Evolutionary conservation across 1,140 invertebrate species (phyloP), one percentile per base, ranked within the genome.

Genomic region (Drosophila ambigua): DNA sequence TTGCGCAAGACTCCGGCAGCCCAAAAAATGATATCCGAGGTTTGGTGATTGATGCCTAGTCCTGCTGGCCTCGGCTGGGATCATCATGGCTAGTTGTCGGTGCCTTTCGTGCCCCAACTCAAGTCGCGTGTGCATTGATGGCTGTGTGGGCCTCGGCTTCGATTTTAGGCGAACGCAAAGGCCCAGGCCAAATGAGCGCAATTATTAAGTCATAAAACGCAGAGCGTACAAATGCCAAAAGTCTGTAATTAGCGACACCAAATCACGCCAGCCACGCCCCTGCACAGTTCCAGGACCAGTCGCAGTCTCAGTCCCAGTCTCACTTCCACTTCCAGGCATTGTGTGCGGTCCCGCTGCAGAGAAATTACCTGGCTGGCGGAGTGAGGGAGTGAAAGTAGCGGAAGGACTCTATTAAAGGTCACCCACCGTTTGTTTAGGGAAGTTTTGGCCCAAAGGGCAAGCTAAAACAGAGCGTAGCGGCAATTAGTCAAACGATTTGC

Each of bases 221-320:
- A 58, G 66, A 72, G 60, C 72, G 73, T 46, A 79, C 26, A 83
- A 89, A 88, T 73, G 57, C 68, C 57, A 43, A 55, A 61, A 78
- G 69, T 79, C 84, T 89, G 80, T 89, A 90, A 89, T 89, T 89
- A 89, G 84, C 84, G 84, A 89, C 84, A 89, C 84, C 84, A 89
- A 89, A 85, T 89, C 84, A 80, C 74, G 67, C 24, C 52, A 49
- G 16, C 16, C 69, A 72, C 77, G 79, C 84, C 84, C 62, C 41
- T 49, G 45, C 69, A 23, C 24, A 35, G 49, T 71, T 0, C 28
- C 28, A 31, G 28, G 7, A 31, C 31, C 31, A 31, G 31, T 31
- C 64, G 9, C 50, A 49, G 66, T 28, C 20, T 2, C 20, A 20
- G 20, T 20, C 20, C 31, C 31, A 31, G 31, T 31, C 64, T n/a